Evolutionary conservation across 2,888 invertebrate species (phyloP).

Genomic region (Caenorhabditis angaria): DNA sequence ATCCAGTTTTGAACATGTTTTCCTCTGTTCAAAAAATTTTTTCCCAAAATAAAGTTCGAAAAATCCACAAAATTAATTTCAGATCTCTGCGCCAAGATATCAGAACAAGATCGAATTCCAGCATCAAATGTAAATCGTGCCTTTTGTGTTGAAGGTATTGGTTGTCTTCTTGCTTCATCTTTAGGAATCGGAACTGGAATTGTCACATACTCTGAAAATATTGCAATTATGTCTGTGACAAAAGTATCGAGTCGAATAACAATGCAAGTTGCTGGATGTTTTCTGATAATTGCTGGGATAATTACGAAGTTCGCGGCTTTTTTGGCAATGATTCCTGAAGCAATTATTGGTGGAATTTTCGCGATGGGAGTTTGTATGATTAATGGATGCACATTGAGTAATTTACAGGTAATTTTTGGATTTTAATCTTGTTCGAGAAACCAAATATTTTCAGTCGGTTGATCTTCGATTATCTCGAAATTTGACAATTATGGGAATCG

Average conservation of each 20-base stretch:
- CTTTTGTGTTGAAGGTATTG: constrained; percentile 63
- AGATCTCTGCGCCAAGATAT: constrained; percentile 47
- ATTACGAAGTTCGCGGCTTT: constrained; percentile 58
- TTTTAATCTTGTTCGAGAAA: constrained; percentile 6
- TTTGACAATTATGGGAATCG: constrained; percentile 59
- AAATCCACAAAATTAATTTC: not conserved
- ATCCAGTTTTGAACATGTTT: no score
- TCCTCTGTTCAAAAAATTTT: no score
- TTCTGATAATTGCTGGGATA: constrained; percentile 40
- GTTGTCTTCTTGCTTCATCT: constrained; percentile 55
- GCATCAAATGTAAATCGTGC: constrained; percentile 61
- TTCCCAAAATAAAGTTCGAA: no score
- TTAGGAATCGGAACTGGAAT: constrained; percentile 63
- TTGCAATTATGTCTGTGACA: constrained; percentile 64
- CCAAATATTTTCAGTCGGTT: constrained; percentile 30
- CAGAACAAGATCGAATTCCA: constrained; percentile 56
- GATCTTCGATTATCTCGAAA: constrained; percentile 52
- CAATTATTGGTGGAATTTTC: constrained; percentile 61
- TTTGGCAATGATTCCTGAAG: constrained; percentile 35
- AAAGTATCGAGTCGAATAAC: constrained; percentile 58
- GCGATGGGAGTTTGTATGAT: constrained; percentile 65
- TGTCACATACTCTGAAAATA: constrained; percentile 65
- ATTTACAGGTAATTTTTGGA: constrained; percentile 35
- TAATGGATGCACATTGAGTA: constrained; percentile 58
- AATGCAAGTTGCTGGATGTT: constrained; percentile 61